These are phyloP conservation scores for Strix uralensis DNA, from an alignment of 2,113 vertebrate species.

Conservation along the genomic window DNA sequence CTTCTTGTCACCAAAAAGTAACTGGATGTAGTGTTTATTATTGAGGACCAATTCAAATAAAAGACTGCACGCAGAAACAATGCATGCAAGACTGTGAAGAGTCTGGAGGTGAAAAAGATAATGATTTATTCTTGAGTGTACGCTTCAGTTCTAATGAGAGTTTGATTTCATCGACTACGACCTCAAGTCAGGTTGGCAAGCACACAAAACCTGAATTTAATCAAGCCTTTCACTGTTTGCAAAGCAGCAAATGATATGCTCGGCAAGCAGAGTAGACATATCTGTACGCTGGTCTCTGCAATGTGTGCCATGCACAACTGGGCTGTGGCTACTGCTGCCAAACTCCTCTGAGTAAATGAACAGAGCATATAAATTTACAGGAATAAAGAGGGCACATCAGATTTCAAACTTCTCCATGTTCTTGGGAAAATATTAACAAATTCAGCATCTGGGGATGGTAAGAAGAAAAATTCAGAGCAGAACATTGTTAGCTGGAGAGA, in stretches of 20 bases:
- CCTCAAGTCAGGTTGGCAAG: conserved; percentile 24
- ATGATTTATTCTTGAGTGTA: background rate
- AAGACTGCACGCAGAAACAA: background rate
- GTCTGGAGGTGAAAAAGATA: background rate
- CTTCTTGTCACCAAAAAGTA: background rate
- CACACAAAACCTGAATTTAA: conserved; percentile 28
- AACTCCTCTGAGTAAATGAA: background rate
- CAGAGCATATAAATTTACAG: background rate
- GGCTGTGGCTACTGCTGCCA: conserved; percentile 8
- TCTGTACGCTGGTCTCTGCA: background rate
- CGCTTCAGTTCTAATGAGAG: conserved; percentile 27
- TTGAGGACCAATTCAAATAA: background rate
- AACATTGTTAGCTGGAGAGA: background rate
- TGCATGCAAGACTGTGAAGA: background rate
- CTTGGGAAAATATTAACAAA: background rate
- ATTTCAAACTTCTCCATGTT: background rate
- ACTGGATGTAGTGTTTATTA: background rate
- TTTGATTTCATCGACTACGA: background rate
- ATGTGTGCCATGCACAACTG: background rate
- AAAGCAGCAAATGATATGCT: conserved; percentile 10
- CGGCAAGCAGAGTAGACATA: conserved; percentile 1
- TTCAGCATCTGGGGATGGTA: background rate
- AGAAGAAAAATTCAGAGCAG: background rate
- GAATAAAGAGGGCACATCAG: background rate
- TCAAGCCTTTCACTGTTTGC: conserved; percentile 40